Evolutionary conservation across 2,888 invertebrate species (phyloP), one percentile per base, ranked within the genome.

Genomic region (Drosophila bunnanda): DNA sequence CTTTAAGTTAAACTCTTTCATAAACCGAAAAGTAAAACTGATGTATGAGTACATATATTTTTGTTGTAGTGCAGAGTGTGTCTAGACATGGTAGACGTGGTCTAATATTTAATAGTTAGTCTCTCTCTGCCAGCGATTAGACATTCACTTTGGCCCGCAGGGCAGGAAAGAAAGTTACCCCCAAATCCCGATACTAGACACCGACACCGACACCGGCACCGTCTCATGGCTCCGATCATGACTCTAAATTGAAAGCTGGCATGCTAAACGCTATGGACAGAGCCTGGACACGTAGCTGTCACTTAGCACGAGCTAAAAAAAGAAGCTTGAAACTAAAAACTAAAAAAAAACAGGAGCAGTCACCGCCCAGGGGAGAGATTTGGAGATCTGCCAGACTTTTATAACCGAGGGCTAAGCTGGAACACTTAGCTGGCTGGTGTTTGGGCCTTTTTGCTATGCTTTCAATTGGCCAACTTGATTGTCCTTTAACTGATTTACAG

Each of bases 401-500:
- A 28, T 20, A 9, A 32, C 58, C 46, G 30, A 34, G 30, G 60
- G 32, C 69, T 44, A 17, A 76, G 72, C 28, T 39, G 66, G 69
- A 64, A 48, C 62, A 59, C 64, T 64, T 50, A 25, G 59, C 28
- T 32, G 46, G 58, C 22, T 65, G 30, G 25, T 43, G 34, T 32
- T 56, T 56, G 12, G n/a, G 41, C 50, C 28, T 20, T 46, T 69
- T 38, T 73, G 68, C 74, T 67, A 68, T 56, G 48, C 79, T 75
- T 84, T 80, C 84, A 78, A 87, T 82, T 81, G 75, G 79, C 55
- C 61, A 75, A 71, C 84, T 72, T 86, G 84, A 87, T 84, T 82
- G 84, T 82, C 78, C 82, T 84, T 87, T 76, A 87, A 80, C 82
- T 75, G 80, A 80, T 80, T 78, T 80, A 65, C 67, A 73, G 69